Conservation (phyloP, 2,888 invertebrate species). For the Parthenolecanium corni region DNA sequence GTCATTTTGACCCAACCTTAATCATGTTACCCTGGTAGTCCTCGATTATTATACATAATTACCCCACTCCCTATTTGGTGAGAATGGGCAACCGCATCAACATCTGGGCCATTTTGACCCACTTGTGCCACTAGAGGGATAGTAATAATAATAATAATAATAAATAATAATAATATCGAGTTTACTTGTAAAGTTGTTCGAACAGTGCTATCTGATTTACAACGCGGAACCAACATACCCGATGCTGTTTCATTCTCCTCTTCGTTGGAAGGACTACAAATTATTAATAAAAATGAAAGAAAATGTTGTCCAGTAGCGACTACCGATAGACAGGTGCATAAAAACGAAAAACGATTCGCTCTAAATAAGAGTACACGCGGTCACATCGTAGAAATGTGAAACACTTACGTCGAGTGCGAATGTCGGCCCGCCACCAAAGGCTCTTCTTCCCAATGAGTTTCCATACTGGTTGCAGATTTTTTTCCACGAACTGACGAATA, state of each 20-base stretch:
- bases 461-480: conserved; percentile 41
- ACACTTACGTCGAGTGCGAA: not conserved
- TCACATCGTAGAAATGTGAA: not conserved
- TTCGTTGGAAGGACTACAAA: conserved; percentile 10
- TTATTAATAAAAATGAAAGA: not conserved
- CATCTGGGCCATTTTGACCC: too few species aligned
- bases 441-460: conserved; percentile 60
- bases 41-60: too few species aligned
- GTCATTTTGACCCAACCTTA: too few species aligned
- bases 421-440: conserved; percentile 33
- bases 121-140: too few species aligned
- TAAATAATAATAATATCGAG: too few species aligned
- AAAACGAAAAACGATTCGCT: too few species aligned
- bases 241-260: not conserved
- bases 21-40: too few species aligned
- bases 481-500: conserved; percentile 32
- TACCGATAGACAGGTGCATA: too few species aligned
- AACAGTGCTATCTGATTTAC: conserved; percentile 50
- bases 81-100: too few species aligned
- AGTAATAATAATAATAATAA: too few species aligned
- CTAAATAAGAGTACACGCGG: not conserved
- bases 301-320: too few species aligned
- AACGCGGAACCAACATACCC: not conserved
- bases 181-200: conserved; percentile 5
- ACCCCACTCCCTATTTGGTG: too few species aligned